Evolutionary conservation across 2,888 invertebrate genomes (phyloP).

Genomic region (Phaedon cochleariae): DNA sequence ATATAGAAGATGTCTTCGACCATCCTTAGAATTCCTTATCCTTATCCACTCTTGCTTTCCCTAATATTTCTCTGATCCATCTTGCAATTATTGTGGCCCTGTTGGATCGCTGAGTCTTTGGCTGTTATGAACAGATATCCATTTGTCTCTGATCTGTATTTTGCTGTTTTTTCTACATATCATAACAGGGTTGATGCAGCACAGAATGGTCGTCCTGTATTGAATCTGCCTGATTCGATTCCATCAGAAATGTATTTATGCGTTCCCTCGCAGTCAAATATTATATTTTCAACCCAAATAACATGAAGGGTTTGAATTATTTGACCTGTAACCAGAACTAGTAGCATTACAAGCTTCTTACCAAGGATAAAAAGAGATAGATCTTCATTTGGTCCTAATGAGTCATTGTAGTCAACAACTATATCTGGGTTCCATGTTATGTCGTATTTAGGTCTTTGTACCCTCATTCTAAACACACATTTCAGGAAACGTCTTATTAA

Average conservation of each 20-base stretch:
- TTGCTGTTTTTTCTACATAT: constrained; percentile 27
- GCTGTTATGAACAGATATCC: constrained; percentile 18
- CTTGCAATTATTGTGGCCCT: constrained; percentile 36
- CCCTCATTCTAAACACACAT: constrained; percentile 38
- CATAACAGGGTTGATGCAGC: constrained; percentile 26
- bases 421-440: constrained; percentile 46
- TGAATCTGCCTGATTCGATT: constrained; percentile 1
- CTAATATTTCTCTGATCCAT: constrained; percentile 36
- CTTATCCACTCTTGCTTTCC: constrained; percentile 28
- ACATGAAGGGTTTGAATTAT: constrained; percentile 30
- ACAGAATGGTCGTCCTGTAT: constrained; percentile 30
- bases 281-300: constrained; percentile 28
- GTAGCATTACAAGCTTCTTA: constrained; percentile 13
- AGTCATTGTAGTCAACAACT: constrained; percentile 17
- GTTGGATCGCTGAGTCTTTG: constrained; percentile 19
- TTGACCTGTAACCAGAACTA: constrained; percentile 16
- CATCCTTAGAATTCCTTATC: too few species aligned
- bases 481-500: constrained; percentile 41
- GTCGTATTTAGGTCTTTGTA: constrained; percentile 40
- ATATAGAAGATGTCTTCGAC: too few species aligned
- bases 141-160: neutral
- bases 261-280: neutral
- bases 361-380: constrained; percentile 29
- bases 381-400: neutral
- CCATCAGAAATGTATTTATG: neutral